Conservation (phyloP, 2,113 vertebrate species). For the Todiramphus chloris region DNA sequence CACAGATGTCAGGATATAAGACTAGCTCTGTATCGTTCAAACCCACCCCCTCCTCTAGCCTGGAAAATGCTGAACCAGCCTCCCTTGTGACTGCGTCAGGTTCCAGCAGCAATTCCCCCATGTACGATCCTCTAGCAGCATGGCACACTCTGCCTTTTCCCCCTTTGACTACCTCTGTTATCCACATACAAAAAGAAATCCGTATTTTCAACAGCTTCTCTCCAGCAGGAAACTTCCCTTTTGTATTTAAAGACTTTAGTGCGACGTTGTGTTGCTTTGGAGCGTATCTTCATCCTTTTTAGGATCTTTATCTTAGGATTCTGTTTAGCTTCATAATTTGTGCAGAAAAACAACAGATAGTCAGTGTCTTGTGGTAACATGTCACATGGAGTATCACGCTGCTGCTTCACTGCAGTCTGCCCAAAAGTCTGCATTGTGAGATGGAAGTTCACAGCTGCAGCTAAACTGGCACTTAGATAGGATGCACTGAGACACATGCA, state of each 20-base stretch:
- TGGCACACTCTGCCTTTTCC: neutral
- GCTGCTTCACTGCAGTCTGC: neutral
- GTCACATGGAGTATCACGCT: neutral
- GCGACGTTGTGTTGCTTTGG: neutral
- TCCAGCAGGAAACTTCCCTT: neutral
- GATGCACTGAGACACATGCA: neutral
- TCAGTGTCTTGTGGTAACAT: neutral
- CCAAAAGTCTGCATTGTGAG: neutral
- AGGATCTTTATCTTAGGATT: neutral
- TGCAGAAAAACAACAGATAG: neutral
- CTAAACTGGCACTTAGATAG: neutral
- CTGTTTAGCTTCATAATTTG: neutral
- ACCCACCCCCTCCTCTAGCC: neutral
- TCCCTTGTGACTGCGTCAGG: neutral
- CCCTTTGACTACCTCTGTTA: accelerated
- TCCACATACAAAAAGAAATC: neutral
- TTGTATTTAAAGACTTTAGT: neutral
- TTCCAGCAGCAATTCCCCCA: neutral
- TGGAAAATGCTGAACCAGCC: neutral
- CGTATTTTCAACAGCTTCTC: neutral
- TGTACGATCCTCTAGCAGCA: neutral
- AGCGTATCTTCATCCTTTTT: neutral
- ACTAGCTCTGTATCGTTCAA: neutral
- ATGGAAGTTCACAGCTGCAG: neutral
- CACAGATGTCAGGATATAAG: neutral